Base-by-base conservation (phyloP, 2,888 invertebrate species). In the Drosophila monieri region DNA sequence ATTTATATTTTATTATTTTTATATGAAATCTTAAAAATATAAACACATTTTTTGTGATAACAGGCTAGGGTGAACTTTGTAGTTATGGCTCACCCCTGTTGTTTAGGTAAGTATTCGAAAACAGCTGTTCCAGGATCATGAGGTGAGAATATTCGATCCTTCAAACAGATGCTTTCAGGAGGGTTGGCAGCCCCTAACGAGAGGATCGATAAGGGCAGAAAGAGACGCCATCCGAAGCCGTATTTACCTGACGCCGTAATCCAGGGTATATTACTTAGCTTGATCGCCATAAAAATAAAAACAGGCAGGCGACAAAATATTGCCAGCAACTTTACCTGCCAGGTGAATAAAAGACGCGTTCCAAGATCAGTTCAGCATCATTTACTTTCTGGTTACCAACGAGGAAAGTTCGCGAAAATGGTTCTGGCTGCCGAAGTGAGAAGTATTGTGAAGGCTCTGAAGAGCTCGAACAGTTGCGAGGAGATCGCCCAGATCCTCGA, bases 401-500 rank as follows among this genome's bases (percentile, higher is more conserved):
- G 35, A 35, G 35, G n/a, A 35, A 35, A 35, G 35, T 35, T 35
- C n/a, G n/a, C 35, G n/a, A 49, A 41, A 18, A 60, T 49, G 62
- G 64, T 75, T 12, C 53, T 73, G 14, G 62, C 10, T 14, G 43
- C 64, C 14, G 62, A 49, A 4, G 32, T 44, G 14, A 30, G 62
- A n/a, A 47, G 21, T n/a, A 35, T 80, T n/a, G 74, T 80, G 14
- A 68, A 67, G 23, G 58, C 52, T 0, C 47, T 80, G 0, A 76
- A 67, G 47, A 49, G 44, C 0, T 47, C 59, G 1, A 73, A 81
- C 21, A 76, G 32, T 18, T 30, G 49, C 30, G 69, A 81, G 15
- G 73, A 87, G 37, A 76, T 81, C 1, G 78, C 81, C 3, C 64
- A 78, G 44, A 87, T 85, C 9, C 58, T 87, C 5, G 81, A 84